Conservation (phyloP, 2,113 vertebrate species). For the Hippocampus barbouri region DNA sequence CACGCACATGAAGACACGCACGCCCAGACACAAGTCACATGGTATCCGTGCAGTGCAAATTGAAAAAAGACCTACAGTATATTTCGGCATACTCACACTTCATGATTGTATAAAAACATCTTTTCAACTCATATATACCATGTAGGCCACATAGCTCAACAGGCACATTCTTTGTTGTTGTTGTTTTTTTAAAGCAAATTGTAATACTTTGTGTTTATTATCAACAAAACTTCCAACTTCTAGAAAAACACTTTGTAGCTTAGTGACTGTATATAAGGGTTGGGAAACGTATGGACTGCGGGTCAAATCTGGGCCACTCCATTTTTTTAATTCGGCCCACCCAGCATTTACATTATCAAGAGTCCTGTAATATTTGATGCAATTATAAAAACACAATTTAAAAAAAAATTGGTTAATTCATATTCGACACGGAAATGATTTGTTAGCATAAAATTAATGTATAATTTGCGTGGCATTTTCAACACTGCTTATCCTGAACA, state of each 20-base stretch:
- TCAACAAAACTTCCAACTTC: not conserved
- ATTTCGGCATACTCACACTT: not conserved
- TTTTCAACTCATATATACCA: too few species aligned
- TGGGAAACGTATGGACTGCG: not conserved
- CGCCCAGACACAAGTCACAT: constrained; percentile 31
- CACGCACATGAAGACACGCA: constrained; percentile 9
- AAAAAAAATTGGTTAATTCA: too few species aligned
- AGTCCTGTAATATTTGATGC: too few species aligned
- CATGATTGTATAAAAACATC: not conserved
- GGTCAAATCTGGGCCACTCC: not conserved
- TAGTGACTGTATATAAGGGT: not conserved
- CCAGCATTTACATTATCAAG: not conserved
- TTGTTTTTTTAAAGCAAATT: not conserved
- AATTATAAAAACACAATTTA: too few species aligned
- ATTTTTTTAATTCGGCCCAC: not conserved
- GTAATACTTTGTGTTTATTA: not conserved
- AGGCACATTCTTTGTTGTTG: too few species aligned
- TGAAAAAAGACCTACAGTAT: not conserved
- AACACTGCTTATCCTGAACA: too few species aligned
- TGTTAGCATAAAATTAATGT: too few species aligned
- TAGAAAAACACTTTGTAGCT: not conserved
- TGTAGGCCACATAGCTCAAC: too few species aligned
- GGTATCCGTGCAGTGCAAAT: constrained; percentile 17
- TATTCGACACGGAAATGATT: too few species aligned
- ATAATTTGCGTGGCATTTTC: too few species aligned